Conservation (phyloP, 2,113 vertebrate genomes). For the Bettongia penicillata region DNA sequence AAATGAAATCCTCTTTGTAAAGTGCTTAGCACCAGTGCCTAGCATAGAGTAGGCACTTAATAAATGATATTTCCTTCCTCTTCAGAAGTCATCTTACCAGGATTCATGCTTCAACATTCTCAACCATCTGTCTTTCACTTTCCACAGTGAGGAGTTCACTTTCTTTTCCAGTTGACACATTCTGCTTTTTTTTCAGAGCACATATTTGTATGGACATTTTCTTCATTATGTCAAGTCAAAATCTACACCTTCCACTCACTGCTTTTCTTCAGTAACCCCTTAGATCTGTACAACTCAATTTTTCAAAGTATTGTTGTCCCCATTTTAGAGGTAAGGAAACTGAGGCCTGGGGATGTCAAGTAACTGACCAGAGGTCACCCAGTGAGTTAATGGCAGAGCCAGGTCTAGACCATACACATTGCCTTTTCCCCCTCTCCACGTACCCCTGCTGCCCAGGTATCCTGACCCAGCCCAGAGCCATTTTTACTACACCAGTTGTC, state of each 20-base stretch:
- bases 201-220: neutral
- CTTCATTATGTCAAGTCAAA: neutral
- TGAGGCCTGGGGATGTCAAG: neutral
- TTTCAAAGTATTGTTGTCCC: neutral
- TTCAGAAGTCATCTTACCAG: neutral
- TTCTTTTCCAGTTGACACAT: neutral
- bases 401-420: neutral
- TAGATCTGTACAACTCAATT: neutral
- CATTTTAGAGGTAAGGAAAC: neutral
- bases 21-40: neutral
- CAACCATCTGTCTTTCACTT: neutral
- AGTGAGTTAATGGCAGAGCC: neutral
- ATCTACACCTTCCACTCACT: neutral
- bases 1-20: too few species aligned
- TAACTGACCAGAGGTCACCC: neutral
- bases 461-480: neutral
- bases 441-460: neutral
- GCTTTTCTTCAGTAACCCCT: neutral
- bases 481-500: neutral
- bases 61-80: too few species aligned
- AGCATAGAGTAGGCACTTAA: neutral
- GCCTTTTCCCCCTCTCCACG: too few species aligned
- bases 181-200: neutral
- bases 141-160: neutral
- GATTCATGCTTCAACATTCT: neutral